Evolutionary conservation across 2,888 invertebrate species (phyloP).

Genomic region (Oscheius sp.): DNA sequence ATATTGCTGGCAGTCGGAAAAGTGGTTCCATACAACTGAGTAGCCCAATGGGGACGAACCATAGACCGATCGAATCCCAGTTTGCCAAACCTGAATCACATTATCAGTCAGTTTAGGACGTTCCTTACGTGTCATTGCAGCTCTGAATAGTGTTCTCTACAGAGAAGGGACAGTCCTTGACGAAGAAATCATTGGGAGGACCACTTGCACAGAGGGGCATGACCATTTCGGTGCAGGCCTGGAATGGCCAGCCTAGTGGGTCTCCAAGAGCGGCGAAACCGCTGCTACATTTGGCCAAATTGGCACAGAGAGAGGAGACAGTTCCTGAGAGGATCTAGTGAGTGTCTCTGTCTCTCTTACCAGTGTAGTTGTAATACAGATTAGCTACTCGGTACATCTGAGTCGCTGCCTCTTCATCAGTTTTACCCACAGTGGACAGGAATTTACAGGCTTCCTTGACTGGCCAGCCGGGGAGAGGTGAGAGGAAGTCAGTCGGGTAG

Average conservation of each 20-base stretch:
- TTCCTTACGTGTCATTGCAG: slow-evolving; percentile 79
- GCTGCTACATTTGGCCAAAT: slow-evolving; percentile 53
- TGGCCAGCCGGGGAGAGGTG: slow-evolving; percentile 81
- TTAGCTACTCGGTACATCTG: slow-evolving; percentile 55
- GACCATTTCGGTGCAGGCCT: slow-evolving; percentile 91
- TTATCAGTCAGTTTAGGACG: slow-evolving; percentile 1
- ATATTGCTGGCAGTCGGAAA: slow-evolving; percentile 80
- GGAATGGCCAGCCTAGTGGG: slow-evolving; percentile 71
- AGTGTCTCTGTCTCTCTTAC: slow-evolving; percentile 9
- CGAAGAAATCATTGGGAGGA: slow-evolving; percentile 70
- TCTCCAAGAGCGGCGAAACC: slow-evolving; percentile 63
- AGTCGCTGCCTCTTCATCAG: slow-evolving; percentile 50
- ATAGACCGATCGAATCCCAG: slow-evolving; percentile 77
- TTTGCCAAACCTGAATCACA: slow-evolving; percentile 44
- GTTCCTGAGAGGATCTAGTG: background rate
- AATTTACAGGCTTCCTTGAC: slow-evolving; percentile 76
- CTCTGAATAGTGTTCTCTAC: slow-evolving; percentile 73
- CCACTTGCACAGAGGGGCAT: slow-evolving; percentile 91
- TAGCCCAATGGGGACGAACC: slow-evolving; percentile 81
- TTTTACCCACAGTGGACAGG: slow-evolving; percentile 74
- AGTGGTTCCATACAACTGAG: slow-evolving; percentile 83
- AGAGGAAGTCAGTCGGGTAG: slow-evolving; percentile 85
- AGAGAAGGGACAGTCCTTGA: slow-evolving; percentile 65
- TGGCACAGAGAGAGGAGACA: slow-evolving; percentile 58
- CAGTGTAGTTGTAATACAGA: slow-evolving; percentile 59